A percentile compares a stretch with the other conserved stretches of the same genome.
Conservation (phyloP, 2,888 invertebrate genomes). For the Perithous albicinctus region DNA sequence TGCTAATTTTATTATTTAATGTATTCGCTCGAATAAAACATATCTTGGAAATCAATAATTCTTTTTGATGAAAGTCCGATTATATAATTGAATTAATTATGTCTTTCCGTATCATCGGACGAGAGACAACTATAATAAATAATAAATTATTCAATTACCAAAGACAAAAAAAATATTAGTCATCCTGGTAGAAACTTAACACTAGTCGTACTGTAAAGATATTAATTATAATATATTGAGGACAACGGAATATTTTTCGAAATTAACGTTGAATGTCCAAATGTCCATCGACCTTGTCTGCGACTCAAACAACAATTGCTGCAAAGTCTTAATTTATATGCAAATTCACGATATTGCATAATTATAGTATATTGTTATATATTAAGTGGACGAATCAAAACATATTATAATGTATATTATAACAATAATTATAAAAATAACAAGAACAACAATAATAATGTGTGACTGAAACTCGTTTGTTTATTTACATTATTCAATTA, state of each 20-base stretch:
- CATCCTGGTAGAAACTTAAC: conserved; percentile 38
- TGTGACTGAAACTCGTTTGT: conserved; percentile 47
- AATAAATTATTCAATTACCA: conserved; percentile 26
- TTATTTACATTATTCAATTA: neutral
- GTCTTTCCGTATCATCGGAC: neutral
- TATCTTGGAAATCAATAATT: neutral
- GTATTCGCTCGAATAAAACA: neutral
- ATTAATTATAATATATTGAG: neutral
- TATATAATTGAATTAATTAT: conserved; percentile 42
- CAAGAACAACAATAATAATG: conserved; percentile 50
- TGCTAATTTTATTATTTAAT: neutral
- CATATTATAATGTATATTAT: conserved; percentile 47
- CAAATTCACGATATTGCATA: conserved; percentile 74
- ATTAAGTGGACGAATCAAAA: conserved; percentile 12
- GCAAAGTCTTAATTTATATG: conserved; percentile 81
- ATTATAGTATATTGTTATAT: conserved; percentile 53
- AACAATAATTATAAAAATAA: too few relatives aligned
- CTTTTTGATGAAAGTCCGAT: neutral
- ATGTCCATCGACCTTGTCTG: neutral
- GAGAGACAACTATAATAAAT: conserved; percentile 11
- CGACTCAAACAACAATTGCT: conserved; percentile 63
- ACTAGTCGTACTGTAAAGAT: neutral
- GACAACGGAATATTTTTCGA: neutral
- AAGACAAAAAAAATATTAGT: conserved; percentile 19
- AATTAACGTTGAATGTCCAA: neutral